phyloP scores from a whole-genome alignment of 1,140 invertebrate species.

The Ceratosolen solmsi region DNA sequence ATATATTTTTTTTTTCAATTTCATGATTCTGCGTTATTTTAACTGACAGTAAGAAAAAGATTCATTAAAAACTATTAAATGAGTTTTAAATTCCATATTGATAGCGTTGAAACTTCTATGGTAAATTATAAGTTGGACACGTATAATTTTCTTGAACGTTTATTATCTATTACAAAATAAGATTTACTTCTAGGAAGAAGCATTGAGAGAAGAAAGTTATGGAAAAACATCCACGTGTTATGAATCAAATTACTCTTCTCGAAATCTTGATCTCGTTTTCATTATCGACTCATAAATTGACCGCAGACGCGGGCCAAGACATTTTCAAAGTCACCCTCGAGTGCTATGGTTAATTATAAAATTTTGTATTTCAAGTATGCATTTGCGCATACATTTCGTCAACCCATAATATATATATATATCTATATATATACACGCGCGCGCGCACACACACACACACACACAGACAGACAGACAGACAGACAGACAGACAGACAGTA shows the following conservation, averaged over 20 bases:
- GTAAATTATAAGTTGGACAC: too few species aligned
- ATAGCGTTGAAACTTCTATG: not conserved
- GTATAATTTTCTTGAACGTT: too few species aligned
- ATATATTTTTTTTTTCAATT: not conserved
- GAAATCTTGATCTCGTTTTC: constrained; percentile 6
- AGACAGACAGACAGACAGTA: too few species aligned
- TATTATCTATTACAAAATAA: too few species aligned
- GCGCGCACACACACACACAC: too few species aligned
- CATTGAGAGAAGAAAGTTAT: not conserved
- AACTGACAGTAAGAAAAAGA: too few species aligned
- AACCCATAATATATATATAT: not conserved
- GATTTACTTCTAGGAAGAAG: not conserved
- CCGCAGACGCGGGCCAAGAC: not conserved
- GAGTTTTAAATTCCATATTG: too few species aligned
- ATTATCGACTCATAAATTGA: not conserved
- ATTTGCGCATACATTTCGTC: not conserved
- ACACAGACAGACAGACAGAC: too few species aligned
- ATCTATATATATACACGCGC: too few species aligned
- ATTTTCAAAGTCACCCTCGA: constrained; percentile 3
- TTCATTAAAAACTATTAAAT: too few species aligned
- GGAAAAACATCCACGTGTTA: constrained; percentile 35
- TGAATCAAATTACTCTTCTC: constrained; percentile 31
- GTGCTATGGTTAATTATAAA: constrained; percentile 16
- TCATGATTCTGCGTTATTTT: too few species aligned
- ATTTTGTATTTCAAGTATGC: constrained; percentile 14